phyloP scores from a whole-genome alignment of 2,113 vertebrate species.

The Rhinolophus sinicus region DNA sequence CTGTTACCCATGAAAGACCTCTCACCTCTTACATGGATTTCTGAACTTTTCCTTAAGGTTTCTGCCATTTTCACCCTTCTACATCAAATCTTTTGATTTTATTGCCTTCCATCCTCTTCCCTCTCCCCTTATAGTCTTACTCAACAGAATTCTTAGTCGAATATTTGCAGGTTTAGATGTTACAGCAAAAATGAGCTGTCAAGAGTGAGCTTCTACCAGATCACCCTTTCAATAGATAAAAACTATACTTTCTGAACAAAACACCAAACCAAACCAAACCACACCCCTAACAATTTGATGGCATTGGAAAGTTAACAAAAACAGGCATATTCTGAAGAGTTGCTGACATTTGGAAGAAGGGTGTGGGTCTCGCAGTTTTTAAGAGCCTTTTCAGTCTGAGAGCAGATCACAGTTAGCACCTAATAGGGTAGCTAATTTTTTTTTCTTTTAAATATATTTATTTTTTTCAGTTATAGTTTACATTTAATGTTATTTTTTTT shows the following conservation, averaged over 20 bases:
- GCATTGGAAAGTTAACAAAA: conserved; percentile 24
- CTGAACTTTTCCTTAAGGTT: conserved; percentile 26
- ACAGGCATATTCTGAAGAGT: conserved; percentile 10
- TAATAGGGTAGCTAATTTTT: neutral
- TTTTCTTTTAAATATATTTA: too few species aligned
- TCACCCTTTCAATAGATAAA: neutral
- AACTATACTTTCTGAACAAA: conserved; percentile 6
- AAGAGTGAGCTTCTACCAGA: conserved; percentile 9
- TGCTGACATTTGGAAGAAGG: conserved; percentile 26
- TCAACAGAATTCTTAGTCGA: conserved; percentile 32
- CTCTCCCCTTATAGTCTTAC: neutral
- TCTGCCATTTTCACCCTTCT: conserved; percentile 40
- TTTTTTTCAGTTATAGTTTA: too few species aligned
- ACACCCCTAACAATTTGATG: conserved; percentile 10
- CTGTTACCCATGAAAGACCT: neutral
- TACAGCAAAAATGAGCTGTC: conserved; percentile 21
- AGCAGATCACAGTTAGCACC: conserved; percentile 25
- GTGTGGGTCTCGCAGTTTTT: conserved; percentile 27
- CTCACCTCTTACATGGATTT: neutral
- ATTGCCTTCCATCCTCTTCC: neutral
- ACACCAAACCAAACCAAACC: neutral
- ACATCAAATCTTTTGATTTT: conserved; percentile 28
- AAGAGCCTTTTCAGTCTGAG: neutral
- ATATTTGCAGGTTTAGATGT: conserved; percentile 50
- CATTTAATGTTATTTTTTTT: too few species aligned